Percentiles rank a stretch among this genome's conserved stretches.
Evolutionary conservation across 92 coral and sea anemone genomes (phyloP).

Genomic region (Pocillopora grandis): DNA sequence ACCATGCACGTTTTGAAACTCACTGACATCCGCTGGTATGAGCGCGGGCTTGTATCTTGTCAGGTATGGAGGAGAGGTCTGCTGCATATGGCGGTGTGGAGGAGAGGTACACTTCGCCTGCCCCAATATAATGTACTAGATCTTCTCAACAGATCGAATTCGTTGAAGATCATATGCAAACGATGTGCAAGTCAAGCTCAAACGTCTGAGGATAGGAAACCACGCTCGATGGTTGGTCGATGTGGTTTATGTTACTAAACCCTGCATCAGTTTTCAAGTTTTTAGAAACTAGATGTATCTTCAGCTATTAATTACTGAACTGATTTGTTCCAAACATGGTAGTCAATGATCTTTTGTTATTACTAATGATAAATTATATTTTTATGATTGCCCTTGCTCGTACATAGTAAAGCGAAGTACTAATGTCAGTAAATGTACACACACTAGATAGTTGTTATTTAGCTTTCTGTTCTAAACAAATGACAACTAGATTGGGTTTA

Average conservation of each 20-base stretch:
- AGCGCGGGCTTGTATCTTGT: not conserved
- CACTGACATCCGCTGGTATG: not conserved
- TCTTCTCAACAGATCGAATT: not conserved
- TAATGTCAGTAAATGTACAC: not conserved
- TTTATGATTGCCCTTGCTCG: no score
- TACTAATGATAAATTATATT: no score
- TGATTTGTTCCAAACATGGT: no score
- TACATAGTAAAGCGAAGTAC: no score
- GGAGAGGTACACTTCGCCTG: not conserved
- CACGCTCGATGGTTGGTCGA: slow-evolving; percentile 19
- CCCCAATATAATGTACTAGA: not conserved
- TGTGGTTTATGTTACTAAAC: no score
- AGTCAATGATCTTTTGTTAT: no score
- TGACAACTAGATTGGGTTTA: no score
- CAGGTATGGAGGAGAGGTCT: not conserved
- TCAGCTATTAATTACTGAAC: not conserved
- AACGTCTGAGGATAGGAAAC: slow-evolving; percentile 24
- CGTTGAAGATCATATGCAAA: slow-evolving; percentile 14
- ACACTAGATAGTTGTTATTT: not conserved
- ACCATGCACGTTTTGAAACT: not conserved
- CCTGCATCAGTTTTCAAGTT: not conserved
- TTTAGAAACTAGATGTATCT: not conserved
- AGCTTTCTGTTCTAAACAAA: no score
- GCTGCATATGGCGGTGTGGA: slow-evolving; percentile 6
- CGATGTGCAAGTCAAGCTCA: slow-evolving; percentile 10